Conservation (phyloP, 2,113 vertebrate genomes). For the Oostethus manadensis region DNA sequence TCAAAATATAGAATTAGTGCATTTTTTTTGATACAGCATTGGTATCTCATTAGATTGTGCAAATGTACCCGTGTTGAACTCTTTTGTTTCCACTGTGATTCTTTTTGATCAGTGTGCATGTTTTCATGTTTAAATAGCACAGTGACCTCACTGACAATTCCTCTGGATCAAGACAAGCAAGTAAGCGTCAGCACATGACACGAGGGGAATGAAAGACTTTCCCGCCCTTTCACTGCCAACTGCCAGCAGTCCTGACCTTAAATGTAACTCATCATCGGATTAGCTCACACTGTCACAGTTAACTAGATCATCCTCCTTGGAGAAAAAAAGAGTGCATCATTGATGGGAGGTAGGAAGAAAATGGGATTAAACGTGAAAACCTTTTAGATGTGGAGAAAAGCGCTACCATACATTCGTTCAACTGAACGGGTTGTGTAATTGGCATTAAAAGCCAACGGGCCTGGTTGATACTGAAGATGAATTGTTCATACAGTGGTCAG, state of each 20-base stretch:
- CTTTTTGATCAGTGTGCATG: neutral
- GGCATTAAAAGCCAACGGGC: conserved; percentile 40
- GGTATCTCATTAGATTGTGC: neutral
- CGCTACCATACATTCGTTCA: conserved; percentile 26
- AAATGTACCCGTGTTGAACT: neutral
- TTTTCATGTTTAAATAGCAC: neutral
- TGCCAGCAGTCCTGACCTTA: conserved; percentile 32
- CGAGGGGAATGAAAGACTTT: conserved; percentile 5
- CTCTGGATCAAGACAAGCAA: neutral
- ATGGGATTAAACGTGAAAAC: conserved; percentile 56
- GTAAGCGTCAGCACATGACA: neutral
- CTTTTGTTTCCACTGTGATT: neutral
- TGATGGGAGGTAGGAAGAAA: conserved; percentile 55
- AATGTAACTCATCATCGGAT: conserved; percentile 44
- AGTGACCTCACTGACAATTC: neutral
- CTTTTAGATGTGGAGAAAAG: conserved; percentile 49
- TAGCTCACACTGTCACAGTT: conserved; percentile 53
- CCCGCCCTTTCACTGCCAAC: conserved; percentile 1
- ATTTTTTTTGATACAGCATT: neutral
- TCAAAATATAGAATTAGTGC: neutral
- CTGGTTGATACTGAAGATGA: conserved; percentile 26
- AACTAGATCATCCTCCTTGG: conserved; percentile 63
- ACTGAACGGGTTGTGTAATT: conserved; percentile 41
- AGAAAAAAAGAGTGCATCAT: conserved; percentile 61
- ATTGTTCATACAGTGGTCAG: conserved; percentile 16